phyloP scores from a whole-genome alignment of 2,797 vertebrate genomes.

The Babyrousa celebensis region DNA sequence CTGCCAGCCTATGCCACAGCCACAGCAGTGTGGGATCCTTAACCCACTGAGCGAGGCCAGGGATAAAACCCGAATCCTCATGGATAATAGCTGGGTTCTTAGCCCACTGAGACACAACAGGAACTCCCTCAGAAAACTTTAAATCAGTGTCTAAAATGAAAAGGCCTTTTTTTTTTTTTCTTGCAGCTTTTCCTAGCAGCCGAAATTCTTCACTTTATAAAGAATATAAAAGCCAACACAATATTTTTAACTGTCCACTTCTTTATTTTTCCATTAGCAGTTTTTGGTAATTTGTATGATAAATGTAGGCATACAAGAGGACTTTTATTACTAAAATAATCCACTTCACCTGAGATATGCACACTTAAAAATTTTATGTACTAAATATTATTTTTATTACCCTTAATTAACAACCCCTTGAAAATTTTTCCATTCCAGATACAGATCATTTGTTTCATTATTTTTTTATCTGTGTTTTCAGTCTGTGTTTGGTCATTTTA shows the following conservation, averaged over 20 bases:
- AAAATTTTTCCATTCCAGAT: not conserved
- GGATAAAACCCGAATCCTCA: too few species aligned
- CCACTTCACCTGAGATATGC: not conserved
- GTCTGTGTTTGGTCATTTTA: constrained; percentile 54
- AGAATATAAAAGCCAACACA: constrained; percentile 1
- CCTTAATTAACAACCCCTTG: not conserved
- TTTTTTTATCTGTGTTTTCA: constrained; percentile 32
- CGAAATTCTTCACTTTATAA: not conserved
- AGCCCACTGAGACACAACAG: too few species aligned
- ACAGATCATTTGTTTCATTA: constrained; percentile 11
- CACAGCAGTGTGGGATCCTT: too few species aligned
- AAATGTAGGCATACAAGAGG: not conserved
- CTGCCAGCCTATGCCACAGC: too few species aligned
- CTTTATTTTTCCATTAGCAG: constrained; percentile 25
- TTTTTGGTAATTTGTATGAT: not conserved
- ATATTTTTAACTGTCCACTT: not conserved
- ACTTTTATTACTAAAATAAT: constrained; percentile 16
- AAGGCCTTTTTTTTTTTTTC: not conserved
- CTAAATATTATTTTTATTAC: constrained; percentile 49
- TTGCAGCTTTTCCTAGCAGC: constrained; percentile 7
- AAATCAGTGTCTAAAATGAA: not conserved
- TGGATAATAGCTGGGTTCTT: too few species aligned
- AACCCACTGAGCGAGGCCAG: too few species aligned
- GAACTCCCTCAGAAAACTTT: not conserved
- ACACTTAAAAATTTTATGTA: not conserved